Percentiles rank a stretch among this genome's conserved stretches.
These are phyloP conservation scores for Pedetes capensis DNA, from an alignment of 2,113 vertebrate genomes.

Conservation along the genomic window DNA sequence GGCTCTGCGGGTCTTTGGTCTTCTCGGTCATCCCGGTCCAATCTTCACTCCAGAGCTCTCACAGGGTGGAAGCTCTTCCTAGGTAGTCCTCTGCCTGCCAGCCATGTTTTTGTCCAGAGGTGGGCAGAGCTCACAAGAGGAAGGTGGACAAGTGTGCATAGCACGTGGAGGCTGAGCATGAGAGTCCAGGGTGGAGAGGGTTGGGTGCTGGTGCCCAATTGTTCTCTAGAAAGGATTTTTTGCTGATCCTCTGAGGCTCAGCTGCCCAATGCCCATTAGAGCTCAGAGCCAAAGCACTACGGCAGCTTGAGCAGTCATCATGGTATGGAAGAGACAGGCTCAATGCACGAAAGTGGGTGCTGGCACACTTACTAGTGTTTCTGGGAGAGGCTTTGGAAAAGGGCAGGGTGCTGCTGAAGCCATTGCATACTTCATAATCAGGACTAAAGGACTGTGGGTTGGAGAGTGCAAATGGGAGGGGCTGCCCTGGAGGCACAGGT, in stretches of 20 bases:
- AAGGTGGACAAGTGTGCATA: neutral
- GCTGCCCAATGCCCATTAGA: conserved; percentile 8
- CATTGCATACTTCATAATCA: neutral
- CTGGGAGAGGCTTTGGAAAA: conserved; percentile 25
- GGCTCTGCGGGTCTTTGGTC: neutral
- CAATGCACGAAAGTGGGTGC: conserved; percentile 22
- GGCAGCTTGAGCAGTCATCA: conserved; percentile 24
- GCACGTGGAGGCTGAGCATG: neutral
- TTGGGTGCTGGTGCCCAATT: neutral
- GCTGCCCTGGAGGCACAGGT: neutral
- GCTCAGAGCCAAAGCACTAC: neutral
- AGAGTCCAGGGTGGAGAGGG: neutral
- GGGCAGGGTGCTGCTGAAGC: neutral
- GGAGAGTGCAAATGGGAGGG: neutral
- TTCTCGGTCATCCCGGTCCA: neutral
- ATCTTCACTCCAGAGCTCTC: neutral
- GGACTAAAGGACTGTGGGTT: neutral
- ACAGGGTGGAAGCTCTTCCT: neutral
- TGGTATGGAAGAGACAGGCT: neutral
- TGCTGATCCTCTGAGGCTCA: conserved; percentile 2
- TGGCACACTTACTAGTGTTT: neutral
- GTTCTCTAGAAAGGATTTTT: neutral
- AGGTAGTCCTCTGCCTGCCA: neutral
- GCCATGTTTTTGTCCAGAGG: neutral
- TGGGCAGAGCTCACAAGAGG: neutral